Evolutionary conservation across 2,888 invertebrate species (phyloP), one percentile per base, ranked within the genome.

Genomic region (Teleiodes luculella): DNA sequence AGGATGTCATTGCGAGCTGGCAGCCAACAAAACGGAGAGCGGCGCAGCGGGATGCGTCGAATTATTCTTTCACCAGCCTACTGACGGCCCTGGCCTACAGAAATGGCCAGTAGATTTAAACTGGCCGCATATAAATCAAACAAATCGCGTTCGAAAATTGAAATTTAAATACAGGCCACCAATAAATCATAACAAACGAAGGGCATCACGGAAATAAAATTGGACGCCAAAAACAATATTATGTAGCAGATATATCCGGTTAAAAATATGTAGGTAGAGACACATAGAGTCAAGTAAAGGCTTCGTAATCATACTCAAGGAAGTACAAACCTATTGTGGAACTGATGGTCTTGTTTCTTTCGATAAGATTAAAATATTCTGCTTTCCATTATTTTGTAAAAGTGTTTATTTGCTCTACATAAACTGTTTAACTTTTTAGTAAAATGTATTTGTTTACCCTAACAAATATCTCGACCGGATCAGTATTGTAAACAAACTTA

Each of bases 1-100:
- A 74, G 76, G 74, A 76, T 73, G 72, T 73, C 65, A 70, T 59
- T 65, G 66, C 57, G 64, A 67, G 60, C 60, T 57, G 50, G 60
- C 60, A 57, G 50, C 24, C 43, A 28, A 20, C 20, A 11, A n/a
- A n/a, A 3, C 43, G 24, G 31, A 6, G 31, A 24, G 37, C 36
- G 51, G 41, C 31, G n/a, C n/a, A n/a, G n/a, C 14, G 51, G 41
- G 55, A 66, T 43, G 43, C 48, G 13, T 20, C 33, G 31, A 18
- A 18, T 18, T 41, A 41, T 53, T 53, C n/a, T 53, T 46, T 28
- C n/a, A 16, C 20, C 31, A 37, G 14, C 33, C 33, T 16, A 41
- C 13, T 18, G n/a, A 48, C 48, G 48, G 35, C 48, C 48, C 48
- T 48, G 48, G 48, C 46, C 13, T 30, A 30, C n/a, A 14, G 13